Evolutionary conservation across 2,797 vertebrate genomes (phyloP).

Genomic region (Pangasius djambal): DNA sequence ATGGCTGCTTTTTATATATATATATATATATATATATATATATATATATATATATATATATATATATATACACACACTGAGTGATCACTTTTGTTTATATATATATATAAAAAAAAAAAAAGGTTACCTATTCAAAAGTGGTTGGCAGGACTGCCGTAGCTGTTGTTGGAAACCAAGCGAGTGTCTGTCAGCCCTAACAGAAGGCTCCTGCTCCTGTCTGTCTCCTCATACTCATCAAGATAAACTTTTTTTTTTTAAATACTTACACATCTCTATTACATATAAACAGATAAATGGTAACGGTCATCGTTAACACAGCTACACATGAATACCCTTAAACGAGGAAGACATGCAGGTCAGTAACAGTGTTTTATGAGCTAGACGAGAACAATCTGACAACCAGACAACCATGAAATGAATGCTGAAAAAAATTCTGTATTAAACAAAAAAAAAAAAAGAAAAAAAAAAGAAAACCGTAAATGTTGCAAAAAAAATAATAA

Average conservation of each 20-base stretch:
- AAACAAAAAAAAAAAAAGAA: not conserved
- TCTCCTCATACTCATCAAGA: not conserved
- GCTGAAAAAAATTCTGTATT: not conserved
- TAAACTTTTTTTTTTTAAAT: not conserved
- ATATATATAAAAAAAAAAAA: no score
- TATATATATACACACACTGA: no score
- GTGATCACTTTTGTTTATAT: no score
- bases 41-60: no score
- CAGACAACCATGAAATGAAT: slow-evolving; percentile 14
- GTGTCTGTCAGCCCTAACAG: not conserved
- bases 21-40: no score
- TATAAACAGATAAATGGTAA: not conserved
- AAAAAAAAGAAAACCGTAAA: not conserved
- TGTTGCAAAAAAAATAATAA: not conserved
- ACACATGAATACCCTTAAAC: not conserved
- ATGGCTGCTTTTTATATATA: no score
- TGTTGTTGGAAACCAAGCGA: not conserved
- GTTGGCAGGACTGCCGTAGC: not conserved
- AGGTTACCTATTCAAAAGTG: no score
- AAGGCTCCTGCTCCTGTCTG: not conserved
- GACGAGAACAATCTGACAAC: not conserved
- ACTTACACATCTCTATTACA: not conserved
- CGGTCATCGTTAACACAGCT: not conserved
- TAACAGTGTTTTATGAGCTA: not conserved
- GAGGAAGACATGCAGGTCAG: slow-evolving; percentile 6